Base-by-base conservation (phyloP, 2,113 vertebrate genomes). In the Leptosomus discolor region DNA sequence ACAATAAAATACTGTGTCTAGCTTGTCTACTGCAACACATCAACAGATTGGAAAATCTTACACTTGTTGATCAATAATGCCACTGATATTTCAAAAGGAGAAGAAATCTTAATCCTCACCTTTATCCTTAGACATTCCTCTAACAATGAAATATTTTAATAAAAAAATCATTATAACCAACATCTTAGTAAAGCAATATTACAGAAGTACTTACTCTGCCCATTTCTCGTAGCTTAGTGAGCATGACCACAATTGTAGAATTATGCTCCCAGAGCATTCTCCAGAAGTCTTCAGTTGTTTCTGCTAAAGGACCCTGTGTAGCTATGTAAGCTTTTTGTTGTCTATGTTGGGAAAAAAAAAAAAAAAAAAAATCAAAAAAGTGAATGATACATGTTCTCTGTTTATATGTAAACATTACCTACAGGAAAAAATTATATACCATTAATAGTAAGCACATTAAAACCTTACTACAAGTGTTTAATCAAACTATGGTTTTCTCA, bases 221-320 rank as follows among this genome's bases (percentile, higher is more conserved):
- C 99, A 99, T 99, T 98, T 99, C 99, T 98, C 99, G 98, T 70
- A 99, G 98, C 95, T 99, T 99, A 97, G 99, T 99, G n/a, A 99
- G 98, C 99, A 99, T 99, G 89, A 99, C 99, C 19, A 99, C 99
- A 54, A 99, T 99, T 78, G 99, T 99, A 76, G 99, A 99, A 97
- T 99, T 99, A 97, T 99, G 99, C 75, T 99, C 99, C 99, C 99
- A 99, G 50, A 99, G 99, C 99, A 99, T 99, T 96, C 99, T 98
- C 99, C 99, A 99, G 98, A 99, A 99, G 96, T 99, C 99, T 98
- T 99, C 99, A 20, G 99, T 99, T 96, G 99, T 99, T 98, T 99
- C 99, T 93, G 99, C 99, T 98, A 99, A 97, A 63, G 99, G 99
- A 65, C 99, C 99, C 96, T 99, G 99, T 79, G 99, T 99, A 97